A percentile compares a stretch with the other conserved stretches of the same genome.
Conservation (phyloP, 2,797 vertebrate genomes). For the Podarcis siculus region DNA sequence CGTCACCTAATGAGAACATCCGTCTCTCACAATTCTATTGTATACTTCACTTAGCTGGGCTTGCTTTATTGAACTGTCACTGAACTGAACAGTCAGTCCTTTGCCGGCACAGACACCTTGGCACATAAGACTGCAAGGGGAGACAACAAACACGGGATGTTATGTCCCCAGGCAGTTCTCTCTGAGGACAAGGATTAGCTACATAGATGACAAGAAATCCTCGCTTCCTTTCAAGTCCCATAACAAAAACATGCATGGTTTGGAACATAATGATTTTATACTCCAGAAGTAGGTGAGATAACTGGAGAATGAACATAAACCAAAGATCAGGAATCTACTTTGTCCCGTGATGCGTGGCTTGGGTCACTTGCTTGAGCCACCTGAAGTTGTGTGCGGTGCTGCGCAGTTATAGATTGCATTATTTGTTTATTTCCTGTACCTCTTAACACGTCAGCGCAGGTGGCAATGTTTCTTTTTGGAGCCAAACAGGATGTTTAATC, state of each 20-base stretch:
- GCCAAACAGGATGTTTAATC: not conserved
- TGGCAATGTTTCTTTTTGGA: not conserved
- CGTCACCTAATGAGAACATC: conserved; percentile 26
- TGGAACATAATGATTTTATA: not conserved
- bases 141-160: conserved; percentile 3
- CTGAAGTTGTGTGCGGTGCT: not conserved
- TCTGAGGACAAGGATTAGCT: conserved; percentile 23
- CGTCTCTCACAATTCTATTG: conserved; percentile 31
- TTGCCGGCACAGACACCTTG: conserved; percentile 46
- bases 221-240: conserved; percentile 5
- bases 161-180: not conserved
- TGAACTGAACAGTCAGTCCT: conserved; percentile 30
- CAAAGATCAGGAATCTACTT: not conserved
- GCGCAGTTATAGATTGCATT: not conserved
- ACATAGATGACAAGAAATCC: conserved; percentile 1
- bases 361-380: not conserved
- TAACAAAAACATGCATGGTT: conserved; percentile 10
- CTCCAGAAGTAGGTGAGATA: not conserved
- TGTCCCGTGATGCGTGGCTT: not conserved
- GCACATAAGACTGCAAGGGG: not conserved
- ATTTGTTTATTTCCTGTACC: not conserved
- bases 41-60: conserved; percentile 27
- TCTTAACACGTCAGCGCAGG: not conserved
- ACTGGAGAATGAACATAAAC: not conserved
- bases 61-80: conserved; percentile 34